These are phyloP conservation scores for Drosophila fungiperda DNA, from an alignment of 2,888 invertebrate genomes.

Conservation along the genomic window DNA sequence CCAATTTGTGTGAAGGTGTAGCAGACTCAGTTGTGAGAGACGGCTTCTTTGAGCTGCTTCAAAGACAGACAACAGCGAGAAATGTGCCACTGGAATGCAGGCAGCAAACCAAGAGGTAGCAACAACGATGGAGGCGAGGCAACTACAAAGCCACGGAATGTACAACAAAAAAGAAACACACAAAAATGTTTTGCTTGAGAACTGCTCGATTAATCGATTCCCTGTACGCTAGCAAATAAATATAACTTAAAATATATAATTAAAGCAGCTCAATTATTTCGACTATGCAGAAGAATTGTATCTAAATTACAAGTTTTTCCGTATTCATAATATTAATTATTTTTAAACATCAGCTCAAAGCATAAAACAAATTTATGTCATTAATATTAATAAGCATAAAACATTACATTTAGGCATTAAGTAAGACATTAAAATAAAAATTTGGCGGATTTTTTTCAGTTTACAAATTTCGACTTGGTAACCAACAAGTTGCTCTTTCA, in stretches of 20 bases:
- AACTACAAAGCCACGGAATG: background rate
- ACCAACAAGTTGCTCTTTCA: background rate
- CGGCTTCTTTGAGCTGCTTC: conserved; percentile 31
- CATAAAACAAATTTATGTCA: background rate
- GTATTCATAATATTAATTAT: background rate
- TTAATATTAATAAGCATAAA: background rate
- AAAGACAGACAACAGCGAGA: conserved; percentile 35
- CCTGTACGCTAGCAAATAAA: background rate
- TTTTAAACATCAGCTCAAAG: background rate
- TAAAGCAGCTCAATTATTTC: too few relatives aligned
- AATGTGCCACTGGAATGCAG: conserved; percentile 44
- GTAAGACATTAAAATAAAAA: too few relatives aligned
- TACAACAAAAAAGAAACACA: background rate
- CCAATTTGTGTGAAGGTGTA: conserved; percentile 1
- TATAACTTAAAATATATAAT: too few relatives aligned
- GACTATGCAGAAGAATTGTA: too few relatives aligned
- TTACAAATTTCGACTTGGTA: too few relatives aligned
- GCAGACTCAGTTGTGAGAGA: conserved; percentile 10
- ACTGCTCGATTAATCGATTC: background rate
- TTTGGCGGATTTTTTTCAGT: too few relatives aligned
- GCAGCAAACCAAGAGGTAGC: conserved; percentile 2
- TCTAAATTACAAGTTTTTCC: background rate
- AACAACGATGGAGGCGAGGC: background rate
- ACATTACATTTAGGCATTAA: background rate
- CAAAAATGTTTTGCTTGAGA: background rate